Conservation (phyloP, 2,797 vertebrate genomes). For the Momotus momota region DNA sequence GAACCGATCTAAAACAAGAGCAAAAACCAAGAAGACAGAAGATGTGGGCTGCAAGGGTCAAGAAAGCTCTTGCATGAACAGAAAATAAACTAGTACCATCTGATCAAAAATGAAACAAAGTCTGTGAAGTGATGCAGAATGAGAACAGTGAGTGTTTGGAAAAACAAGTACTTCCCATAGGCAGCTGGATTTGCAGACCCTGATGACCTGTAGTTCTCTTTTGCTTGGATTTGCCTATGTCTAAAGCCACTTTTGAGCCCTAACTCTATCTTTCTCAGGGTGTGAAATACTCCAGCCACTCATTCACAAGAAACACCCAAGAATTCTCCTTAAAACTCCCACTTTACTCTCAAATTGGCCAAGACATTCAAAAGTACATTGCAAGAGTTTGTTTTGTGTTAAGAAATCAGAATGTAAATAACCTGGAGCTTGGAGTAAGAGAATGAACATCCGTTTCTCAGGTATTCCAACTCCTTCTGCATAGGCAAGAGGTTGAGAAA, state of each 20-base stretch:
- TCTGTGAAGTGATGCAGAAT: neutral
- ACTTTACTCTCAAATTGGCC: neutral
- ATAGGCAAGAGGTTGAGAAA: neutral
- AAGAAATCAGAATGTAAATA: neutral
- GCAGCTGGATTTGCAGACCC: neutral
- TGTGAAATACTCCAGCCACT: neutral
- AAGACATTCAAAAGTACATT: neutral
- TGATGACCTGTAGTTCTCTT: neutral
- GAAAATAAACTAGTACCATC: neutral
- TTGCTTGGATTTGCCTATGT: neutral
- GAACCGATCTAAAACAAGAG: constrained; percentile 24
- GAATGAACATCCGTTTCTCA: neutral
- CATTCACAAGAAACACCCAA: neutral
- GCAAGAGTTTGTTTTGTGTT: neutral
- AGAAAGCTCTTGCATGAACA: neutral
- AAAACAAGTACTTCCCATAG: neutral
- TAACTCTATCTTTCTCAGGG: neutral
- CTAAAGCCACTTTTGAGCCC: neutral
- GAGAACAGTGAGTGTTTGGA: neutral
- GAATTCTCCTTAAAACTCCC: neutral
- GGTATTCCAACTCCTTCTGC: neutral
- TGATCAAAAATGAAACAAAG: neutral
- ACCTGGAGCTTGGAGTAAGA: neutral
- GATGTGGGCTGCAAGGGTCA: neutral
- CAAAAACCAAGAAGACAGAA: constrained; percentile 9